A percentile compares a stretch with the other conserved stretches of the same genome.
Evolutionary conservation across 2,888 invertebrate species (phyloP).

Genomic region (Tetragnatha montana): DNA sequence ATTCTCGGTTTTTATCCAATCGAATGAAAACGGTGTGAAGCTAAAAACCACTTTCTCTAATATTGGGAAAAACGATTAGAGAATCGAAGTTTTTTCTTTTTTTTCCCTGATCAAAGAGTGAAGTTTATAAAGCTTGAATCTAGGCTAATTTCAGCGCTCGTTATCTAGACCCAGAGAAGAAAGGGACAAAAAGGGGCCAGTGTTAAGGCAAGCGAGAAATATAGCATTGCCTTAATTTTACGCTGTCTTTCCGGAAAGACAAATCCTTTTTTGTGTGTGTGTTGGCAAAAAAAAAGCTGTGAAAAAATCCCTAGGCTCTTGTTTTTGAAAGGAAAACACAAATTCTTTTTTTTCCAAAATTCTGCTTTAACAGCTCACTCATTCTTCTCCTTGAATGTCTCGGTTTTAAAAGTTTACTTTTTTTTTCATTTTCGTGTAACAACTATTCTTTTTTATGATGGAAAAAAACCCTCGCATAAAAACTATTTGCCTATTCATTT

Average conservation of each 20-base stretch:
- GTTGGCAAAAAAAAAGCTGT: not conserved
- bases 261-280: not conserved
- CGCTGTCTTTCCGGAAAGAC: not conserved
- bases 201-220: not conserved
- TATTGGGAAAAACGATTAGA: slow-evolving; percentile 5
- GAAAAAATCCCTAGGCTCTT: not conserved
- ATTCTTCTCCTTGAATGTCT: not conserved
- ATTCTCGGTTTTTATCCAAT: slow-evolving; percentile 17
- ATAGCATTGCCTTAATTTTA: not conserved
- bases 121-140: not conserved
- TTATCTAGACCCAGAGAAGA: not conserved
- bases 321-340: not conserved
- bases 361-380: not conserved
- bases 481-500: not conserved
- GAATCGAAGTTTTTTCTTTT: not conserved
- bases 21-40: slow-evolving; percentile 11
- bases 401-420: not conserved
- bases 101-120: not conserved
- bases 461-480: not conserved
- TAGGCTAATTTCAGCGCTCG: not conserved
- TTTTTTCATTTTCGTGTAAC: not conserved
- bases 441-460: not conserved
- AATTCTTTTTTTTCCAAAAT: not conserved
- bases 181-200: not conserved
- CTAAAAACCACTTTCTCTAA: slow-evolving; percentile 13